Conservation (phyloP, 2,113 vertebrate genomes). For the Genyomyrus donnyi region DNA sequence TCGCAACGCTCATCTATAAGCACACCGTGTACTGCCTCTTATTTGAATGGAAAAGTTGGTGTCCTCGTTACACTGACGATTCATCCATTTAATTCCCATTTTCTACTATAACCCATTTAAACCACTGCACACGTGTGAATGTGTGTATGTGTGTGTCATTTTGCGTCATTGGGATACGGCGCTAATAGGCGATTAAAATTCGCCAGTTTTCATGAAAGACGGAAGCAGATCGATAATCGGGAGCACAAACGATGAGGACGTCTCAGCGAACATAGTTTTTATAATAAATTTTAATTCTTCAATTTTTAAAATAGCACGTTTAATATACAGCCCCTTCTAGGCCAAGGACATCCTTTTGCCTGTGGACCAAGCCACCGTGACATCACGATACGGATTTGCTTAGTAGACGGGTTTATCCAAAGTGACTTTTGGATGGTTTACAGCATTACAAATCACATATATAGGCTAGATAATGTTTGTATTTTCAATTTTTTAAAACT, state of each 20-base stretch:
- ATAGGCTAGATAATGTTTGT: background rate
- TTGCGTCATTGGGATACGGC: background rate
- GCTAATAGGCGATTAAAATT: background rate
- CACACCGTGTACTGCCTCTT: background rate
- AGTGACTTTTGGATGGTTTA: background rate
- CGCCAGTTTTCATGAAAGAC: background rate
- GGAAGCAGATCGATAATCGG: background rate
- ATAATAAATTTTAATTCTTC: background rate
- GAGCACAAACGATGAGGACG: background rate
- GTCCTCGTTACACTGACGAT: background rate
- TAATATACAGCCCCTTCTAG: background rate
- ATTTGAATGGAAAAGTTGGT: background rate
- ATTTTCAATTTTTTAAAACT: background rate
- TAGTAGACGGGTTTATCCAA: background rate
- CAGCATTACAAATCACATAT: background rate
- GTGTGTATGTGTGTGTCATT: background rate
- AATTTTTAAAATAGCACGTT: background rate
- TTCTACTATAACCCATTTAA: background rate
- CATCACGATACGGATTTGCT: conserved; percentile 10
- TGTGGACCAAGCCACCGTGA: background rate
- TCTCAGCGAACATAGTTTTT: background rate
- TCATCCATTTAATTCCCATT: background rate
- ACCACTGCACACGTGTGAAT: background rate
- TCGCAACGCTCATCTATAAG: background rate
- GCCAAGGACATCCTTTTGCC: background rate